Base-by-base conservation (phyloP, 2,113 vertebrate species). In the Turnix velox region DNA sequence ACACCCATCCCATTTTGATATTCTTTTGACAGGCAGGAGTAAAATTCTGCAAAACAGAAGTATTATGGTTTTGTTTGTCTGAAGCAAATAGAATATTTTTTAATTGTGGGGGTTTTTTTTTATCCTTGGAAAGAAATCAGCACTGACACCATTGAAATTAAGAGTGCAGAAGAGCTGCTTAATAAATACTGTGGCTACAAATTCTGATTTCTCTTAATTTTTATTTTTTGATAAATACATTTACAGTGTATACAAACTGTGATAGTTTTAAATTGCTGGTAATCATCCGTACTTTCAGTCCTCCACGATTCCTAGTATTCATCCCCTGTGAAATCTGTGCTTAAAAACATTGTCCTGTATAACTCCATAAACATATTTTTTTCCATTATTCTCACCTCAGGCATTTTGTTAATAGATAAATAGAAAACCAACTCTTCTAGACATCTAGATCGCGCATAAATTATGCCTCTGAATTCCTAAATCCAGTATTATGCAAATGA, bases 21-120 rank as follows among this genome's bases (percentile, higher is more conserved):
- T 84, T 81, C 74, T 42, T 85, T 87, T 91, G 79, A 87, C 35
- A 69, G 27, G 13, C 5, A 61, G 16, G 1, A 66, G 6, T 37
- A 68, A 89, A 94, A 93, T 58, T 14, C 9, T 75, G 46, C 18
- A 87, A 87, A 92, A 49, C 33, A 79, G 75, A 72, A 42, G 1
- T 3, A 39, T 3, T 0, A 14, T 14, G n/a, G n/a, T 46, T 62
- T 75, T 4, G 4, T 17, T 16, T 18, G 3, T 48, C 33, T 90
- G 8, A 2, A 49, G 7, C 0, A 76, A 48, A 83, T 14, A 13
- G 7, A 59, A 55, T 46, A 7, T 40, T 48, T 61, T 8, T 68
- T 87, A 75, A 51, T 14, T n/a, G 1, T 30, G 17, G 1, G 0
- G 0, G 1, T 11, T 82, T 78, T 87, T 73, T 7, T 82, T 78